Evolutionary conservation across 2,888 invertebrate genomes (phyloP), one percentile per base, ranked within the genome.

Genomic region (Atherix ibis): DNA sequence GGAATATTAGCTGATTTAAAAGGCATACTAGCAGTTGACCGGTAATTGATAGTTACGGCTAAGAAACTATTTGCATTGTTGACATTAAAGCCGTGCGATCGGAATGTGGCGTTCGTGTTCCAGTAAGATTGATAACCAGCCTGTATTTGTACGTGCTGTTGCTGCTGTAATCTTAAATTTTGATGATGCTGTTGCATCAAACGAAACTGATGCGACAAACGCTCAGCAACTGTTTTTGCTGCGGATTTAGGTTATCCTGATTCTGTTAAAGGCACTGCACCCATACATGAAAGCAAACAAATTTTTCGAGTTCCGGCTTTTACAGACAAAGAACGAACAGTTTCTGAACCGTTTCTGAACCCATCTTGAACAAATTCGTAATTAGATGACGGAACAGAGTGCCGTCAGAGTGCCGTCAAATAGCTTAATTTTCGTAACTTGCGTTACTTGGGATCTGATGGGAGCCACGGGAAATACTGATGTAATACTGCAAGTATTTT

Each of bases 201-300:
- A 9, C 79, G 70, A 51, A 83, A 85, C 56, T 89, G 87, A 44
- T 80, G 74, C 49, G 84, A 76, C 34, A 92, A 63, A 50, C 89
- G 84, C 44, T 77, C 60, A 87, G 68, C 51, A 83, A 56, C 56
- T 71, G 73, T 62, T 84, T 79, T 63, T 94, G 89, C 35, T 80
- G 76, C 8, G 78, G 73, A 44, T 76, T 76, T 35, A 92, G 66
- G 48, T 73, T 83, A 40, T 72, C 73, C 43, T 76, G 71, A 64
- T 85, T 87, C 56, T 87, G 77, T 63, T 89, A 87, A 36, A 89
- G 65, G 48, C 74, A 75, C 49, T 88, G 81, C 43, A 92, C n/a
- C n/a, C n/a, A n/a, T n/a, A n/a, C n/a, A n/a, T n/a, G n/a, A n/a
- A n/a, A n/a, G n/a, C n/a, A n/a, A n/a, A n/a, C n/a, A n/a, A n/a